These are phyloP conservation scores for Falco novaeseelandiae DNA, from an alignment of 2,797 vertebrate species.

Conservation along the genomic window DNA sequence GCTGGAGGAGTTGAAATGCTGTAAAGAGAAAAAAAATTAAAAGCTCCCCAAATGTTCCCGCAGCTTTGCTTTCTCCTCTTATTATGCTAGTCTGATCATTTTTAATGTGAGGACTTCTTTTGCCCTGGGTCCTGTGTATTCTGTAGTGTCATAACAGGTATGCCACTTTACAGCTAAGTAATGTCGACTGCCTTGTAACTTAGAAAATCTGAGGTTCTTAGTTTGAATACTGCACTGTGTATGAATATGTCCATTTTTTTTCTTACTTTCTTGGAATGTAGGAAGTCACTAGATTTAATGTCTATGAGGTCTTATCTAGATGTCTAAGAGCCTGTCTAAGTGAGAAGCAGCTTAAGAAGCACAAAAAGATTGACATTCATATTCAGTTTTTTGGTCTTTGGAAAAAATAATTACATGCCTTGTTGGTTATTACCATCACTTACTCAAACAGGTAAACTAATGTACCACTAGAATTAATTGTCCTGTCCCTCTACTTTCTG, in stretches of 20 bases:
- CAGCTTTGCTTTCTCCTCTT: conserved; percentile 32
- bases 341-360: background rate
- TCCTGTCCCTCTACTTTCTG: background rate
- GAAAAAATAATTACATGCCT: background rate
- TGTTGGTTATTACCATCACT: background rate
- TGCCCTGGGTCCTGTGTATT: background rate
- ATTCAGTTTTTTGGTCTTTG: background rate
- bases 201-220: background rate
- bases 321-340: background rate
- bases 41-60: conserved; percentile 19
- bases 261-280: background rate
- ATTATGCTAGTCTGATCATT: conserved; percentile 53
- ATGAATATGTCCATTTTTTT: background rate
- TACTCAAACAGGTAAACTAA: background rate
- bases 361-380: background rate
- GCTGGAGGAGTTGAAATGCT: conserved; percentile 40
- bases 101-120: conserved; percentile 50
- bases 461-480: background rate
- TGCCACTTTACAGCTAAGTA: conserved; percentile 16
- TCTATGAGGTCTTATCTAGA: background rate
- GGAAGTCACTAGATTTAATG: background rate
- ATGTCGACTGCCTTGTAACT: background rate
- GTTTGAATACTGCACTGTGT: background rate
- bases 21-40: conserved; percentile 6
- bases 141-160: conserved; percentile 30